These are phyloP conservation scores for Uromys caudimaculatus DNA, from an alignment of 2,797 vertebrate genomes.

Conservation along the genomic window DNA sequence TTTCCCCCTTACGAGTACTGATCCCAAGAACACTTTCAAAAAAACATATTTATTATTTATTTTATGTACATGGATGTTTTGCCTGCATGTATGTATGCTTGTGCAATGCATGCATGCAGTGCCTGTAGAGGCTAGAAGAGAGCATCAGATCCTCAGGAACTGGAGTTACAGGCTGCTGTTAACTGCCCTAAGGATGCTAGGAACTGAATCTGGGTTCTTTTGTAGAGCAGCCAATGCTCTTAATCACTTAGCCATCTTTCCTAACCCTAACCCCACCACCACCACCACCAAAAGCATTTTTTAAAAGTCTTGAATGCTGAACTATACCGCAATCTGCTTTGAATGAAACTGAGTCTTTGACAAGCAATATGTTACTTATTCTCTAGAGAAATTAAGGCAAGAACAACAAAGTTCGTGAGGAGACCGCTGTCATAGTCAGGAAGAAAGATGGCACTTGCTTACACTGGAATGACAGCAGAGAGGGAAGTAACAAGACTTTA, in stretches of 20 bases:
- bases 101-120: background rate
- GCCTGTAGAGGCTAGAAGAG: too few relatives aligned
- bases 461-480: background rate
- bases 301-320: constrained; percentile 7
- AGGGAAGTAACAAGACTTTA: background rate
- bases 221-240: background rate
- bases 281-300: background rate
- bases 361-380: background rate
- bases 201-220: background rate
- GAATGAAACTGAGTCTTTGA: background rate
- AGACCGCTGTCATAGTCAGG: background rate
- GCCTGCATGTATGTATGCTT: background rate
- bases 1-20: background rate
- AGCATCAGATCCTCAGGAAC: background rate
- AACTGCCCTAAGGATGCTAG: background rate
- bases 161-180: background rate
- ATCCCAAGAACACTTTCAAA: background rate
- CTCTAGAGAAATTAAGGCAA: background rate
- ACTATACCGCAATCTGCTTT: background rate
- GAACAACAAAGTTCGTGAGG: background rate
- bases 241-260: background rate
- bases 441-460: background rate
- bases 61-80: background rate
- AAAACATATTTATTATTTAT: background rate
- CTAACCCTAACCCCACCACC: background rate